phyloP scores from a whole-genome alignment of 30 jellyfish, hydroid and myxozoan genomes.

The Clytia hemisphaerica region DNA sequence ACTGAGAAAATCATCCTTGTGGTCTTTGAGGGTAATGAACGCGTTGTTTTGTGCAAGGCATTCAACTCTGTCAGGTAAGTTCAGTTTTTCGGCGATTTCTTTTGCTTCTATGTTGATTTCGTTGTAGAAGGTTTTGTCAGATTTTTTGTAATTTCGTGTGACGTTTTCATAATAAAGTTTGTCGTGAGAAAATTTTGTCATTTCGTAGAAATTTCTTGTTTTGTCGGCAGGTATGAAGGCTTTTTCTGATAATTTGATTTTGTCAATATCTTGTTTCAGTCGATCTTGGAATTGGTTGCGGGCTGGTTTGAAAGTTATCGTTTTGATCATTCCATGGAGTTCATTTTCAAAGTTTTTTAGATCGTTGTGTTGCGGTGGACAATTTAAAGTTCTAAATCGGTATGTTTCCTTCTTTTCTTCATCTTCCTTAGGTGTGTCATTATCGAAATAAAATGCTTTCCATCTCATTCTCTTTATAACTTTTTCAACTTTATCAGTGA shows the following conservation, averaged over 20 bases:
- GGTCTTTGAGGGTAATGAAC: slow-evolving; percentile 31
- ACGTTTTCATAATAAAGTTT: slow-evolving; percentile 7
- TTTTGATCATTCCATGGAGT: slow-evolving; percentile 17
- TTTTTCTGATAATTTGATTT: background rate
- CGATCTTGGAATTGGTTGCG: background rate
- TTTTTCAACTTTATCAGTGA: slow-evolving; percentile 29
- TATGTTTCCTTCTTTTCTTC: background rate
- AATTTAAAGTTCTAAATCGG: slow-evolving; percentile 32
- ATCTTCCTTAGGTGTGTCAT: background rate
- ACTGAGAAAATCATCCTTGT: slow-evolving; percentile 39
- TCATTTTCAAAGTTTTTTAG: slow-evolving; percentile 25
- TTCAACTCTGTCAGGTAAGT: slow-evolving; percentile 11
- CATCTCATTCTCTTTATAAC: slow-evolving; percentile 46
- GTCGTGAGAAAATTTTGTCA: too few relatives aligned
- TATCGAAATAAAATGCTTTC: too few relatives aligned
- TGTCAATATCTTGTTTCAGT: background rate
- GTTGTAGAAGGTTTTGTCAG: slow-evolving; percentile 9
- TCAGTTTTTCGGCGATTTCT: slow-evolving; percentile 11
- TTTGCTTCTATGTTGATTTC: slow-evolving; percentile 28
- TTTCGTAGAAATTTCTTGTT: background rate
- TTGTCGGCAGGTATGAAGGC: background rate
- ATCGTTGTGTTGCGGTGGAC: slow-evolving; percentile 17
- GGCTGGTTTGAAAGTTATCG: slow-evolving; percentile 3
- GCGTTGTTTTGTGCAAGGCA: slow-evolving; percentile 28
- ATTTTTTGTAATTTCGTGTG: slow-evolving; percentile 3